phyloP scores from a whole-genome alignment of 2,797 vertebrate species.

The Onychomys torridus region DNA sequence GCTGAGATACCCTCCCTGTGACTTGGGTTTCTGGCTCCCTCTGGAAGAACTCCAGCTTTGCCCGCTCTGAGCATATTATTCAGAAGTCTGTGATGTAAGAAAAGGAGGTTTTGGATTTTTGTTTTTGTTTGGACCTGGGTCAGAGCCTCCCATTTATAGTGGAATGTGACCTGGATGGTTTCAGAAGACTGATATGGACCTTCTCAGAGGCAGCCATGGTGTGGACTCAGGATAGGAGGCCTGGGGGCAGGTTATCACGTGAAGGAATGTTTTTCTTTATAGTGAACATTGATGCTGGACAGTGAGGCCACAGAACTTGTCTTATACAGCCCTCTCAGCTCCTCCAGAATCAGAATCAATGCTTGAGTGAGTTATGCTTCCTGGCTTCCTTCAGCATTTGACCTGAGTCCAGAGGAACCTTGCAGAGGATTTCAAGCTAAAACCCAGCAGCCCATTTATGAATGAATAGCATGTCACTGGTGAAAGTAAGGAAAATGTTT shows the following conservation, averaged over 20 bases:
- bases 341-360: neutral
- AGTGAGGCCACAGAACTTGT: neutral
- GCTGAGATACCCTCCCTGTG: conserved; percentile 7
- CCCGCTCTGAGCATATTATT: conserved; percentile 66
- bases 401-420: neutral
- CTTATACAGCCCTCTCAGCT: neutral
- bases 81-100: conserved; percentile 65
- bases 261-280: conserved; percentile 31
- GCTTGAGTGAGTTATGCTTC: neutral
- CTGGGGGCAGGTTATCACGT: conserved; percentile 70
- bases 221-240: conserved; percentile 58
- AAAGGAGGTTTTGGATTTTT: conserved; percentile 69
- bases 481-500: neutral
- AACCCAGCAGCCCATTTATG: neutral
- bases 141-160: conserved; percentile 65
- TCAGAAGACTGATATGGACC: conserved; percentile 71
- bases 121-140: conserved; percentile 71
- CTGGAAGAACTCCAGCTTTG: conserved; percentile 54
- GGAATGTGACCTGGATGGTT: conserved; percentile 65
- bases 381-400: neutral
- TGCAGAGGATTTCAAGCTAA: conserved; percentile 30
- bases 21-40: conserved; percentile 15
- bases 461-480: neutral
- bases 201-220: conserved; percentile 62
- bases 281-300: neutral